These are phyloP conservation scores for Aproaerema taeniolella DNA, from an alignment of 2,888 invertebrate genomes.

Conservation along the genomic window DNA sequence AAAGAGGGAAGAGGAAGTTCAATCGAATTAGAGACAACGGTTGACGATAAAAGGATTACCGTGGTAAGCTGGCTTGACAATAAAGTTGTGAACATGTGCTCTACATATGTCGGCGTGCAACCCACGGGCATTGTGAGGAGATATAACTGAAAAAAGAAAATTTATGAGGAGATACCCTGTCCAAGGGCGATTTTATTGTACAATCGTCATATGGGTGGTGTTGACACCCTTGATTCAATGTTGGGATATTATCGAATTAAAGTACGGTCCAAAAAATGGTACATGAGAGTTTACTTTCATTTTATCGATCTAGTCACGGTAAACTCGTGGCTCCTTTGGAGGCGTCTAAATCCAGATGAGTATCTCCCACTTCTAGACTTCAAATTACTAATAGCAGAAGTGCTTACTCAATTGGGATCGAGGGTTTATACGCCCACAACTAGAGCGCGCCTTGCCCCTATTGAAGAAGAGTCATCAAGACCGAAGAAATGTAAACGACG, in stretches of 20 bases:
- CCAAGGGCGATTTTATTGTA: conserved; percentile 3
- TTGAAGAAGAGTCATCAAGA: not conserved
- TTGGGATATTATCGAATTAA: conserved; percentile 21
- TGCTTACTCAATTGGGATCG: conserved; percentile 14
- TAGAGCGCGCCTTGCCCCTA: conserved; percentile 17
- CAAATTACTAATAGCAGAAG: conserved; percentile 14
- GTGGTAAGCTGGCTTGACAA: conserved; percentile 1
- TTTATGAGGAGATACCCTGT: not conserved
- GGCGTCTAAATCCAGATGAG: conserved; percentile 5
- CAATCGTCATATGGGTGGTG: conserved; percentile 16
- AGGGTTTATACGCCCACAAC: conserved; percentile 20
- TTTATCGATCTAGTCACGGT: conserved; percentile 17
- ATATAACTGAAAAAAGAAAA: conserved; percentile 2
- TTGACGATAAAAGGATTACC: not conserved
- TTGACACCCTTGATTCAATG: conserved; percentile 19
- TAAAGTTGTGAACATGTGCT: not conserved
- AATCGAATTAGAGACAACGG: not conserved
- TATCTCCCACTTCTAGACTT: conserved; percentile 18
- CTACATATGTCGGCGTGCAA: not conserved
- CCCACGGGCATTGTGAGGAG: not conserved
- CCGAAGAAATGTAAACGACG: conserved; percentile 12
- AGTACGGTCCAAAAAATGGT: conserved; percentile 19
- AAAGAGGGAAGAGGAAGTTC: not conserved
- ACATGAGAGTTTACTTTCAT: conserved; percentile 20
- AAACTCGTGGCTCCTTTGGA: conserved; percentile 19